Evolutionary conservation across 2,888 invertebrate genomes (phyloP), one percentile per base, ranked within the genome.

Genomic region (Orthosia cruda): DNA sequence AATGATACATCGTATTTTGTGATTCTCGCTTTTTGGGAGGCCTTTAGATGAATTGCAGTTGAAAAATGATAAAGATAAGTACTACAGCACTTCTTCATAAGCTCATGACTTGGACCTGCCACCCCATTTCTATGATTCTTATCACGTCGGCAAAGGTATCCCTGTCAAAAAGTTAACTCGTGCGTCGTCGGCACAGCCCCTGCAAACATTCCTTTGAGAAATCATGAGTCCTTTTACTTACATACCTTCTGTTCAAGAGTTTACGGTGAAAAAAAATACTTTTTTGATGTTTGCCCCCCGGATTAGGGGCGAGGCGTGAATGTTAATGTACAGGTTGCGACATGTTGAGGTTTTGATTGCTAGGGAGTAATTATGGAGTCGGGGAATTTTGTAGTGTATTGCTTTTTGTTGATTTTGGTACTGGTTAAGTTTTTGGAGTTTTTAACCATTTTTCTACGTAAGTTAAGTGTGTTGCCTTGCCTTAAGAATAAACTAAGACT

Each of bases 151-250:
- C 87, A 89, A 93, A 95, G 95, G 96, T 95, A 95, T 94, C 94
- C 95, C 94, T 95, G 95, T 96, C 95, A 95, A 94, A 95, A 95
- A 95, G 95, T 95, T 93, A 94, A 95, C 94, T 95, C 96, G 95
- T 95, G 96, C 96, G 95, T 93, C 90, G 89, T 81, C 75, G 86
- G 84, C 87, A 80, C 86, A 86, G 84, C 82, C 86, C 91, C 90
- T 91, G 92, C 93, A 94, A 93, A 94, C 95, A 94, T 94, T 93
- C 96, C 96, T 95, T 93, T 94, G 95, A 95, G 95, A 95, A 96
- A 96, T 96, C 96, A 95, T 94, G 92, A 80, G 92, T 87, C 91
- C 92, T 93, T 94, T 94, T 93, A 93, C 93, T 93, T 91, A 91
- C 89, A 84, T 90, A 85, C 91, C 90, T 90, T 90, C 75, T 78